Percentiles rank a stretch among this genome's conserved stretches.
Evolutionary conservation across 1,140 invertebrate genomes (phyloP).

Genomic region (Drosophila nikananu): DNA sequence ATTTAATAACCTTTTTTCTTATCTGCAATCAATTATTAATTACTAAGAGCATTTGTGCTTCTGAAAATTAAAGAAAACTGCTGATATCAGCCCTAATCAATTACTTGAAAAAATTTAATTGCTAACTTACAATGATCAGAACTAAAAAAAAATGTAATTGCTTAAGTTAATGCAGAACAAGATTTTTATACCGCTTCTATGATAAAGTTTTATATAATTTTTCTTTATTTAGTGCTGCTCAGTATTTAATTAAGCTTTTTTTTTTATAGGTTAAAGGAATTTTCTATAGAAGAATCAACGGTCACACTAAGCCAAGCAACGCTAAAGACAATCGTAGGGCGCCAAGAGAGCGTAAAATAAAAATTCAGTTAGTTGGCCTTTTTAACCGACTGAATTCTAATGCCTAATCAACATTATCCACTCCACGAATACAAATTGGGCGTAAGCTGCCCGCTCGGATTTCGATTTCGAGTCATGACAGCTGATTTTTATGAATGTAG

Average conservation of each 20-base stretch:
- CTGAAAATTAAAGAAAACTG: background rate
- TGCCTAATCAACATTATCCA: conserved; percentile 14
- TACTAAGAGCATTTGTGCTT: background rate
- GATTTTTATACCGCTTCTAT: background rate
- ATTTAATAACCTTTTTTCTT: background rate
- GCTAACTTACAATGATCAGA: background rate
- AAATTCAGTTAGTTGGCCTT: conserved; percentile 6
- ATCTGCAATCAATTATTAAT: conserved; percentile 1
- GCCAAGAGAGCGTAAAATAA: background rate
- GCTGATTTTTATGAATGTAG: conserved; percentile 15
- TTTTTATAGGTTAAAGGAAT: background rate
- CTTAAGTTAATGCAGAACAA: background rate
- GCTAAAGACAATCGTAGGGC: background rate
- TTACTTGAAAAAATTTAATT: background rate
- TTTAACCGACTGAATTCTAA: conserved; percentile 3
- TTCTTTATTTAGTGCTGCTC: too few species aligned
- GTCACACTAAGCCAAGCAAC: background rate
- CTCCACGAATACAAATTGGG: conserved; percentile 35
- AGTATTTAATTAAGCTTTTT: background rate
- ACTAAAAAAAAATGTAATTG: background rate
- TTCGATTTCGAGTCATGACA: conserved; percentile 27
- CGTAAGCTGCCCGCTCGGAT: background rate
- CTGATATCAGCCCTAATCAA: background rate
- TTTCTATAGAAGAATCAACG: background rate
- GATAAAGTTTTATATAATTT: background rate